Base-by-base conservation (phyloP, 2,113 vertebrate species). In the Patagioenas fasciata region DNA sequence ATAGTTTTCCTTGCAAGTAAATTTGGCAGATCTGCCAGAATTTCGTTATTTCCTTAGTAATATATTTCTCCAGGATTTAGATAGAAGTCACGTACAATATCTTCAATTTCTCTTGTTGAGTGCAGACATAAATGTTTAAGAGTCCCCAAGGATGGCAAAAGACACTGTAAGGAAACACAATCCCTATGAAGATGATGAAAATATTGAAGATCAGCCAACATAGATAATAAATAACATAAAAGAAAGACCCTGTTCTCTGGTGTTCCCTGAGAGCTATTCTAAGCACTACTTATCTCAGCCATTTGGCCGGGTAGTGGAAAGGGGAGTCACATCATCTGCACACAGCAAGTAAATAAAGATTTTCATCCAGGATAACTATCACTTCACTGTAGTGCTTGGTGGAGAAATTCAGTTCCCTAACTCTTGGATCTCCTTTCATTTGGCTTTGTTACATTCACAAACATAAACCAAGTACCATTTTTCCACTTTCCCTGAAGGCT, bases 141-240 rank as follows among this genome's bases (percentile, higher is more conserved):
- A 92, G 91, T 88, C 94, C 91, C 95, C 51, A 80, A 81, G 80
- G 95, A 93, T 47, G 44, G 71, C 77, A 88, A 77, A 95, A 96
- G 90, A 91, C 84, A 93, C 86, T 93, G 81, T 84, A 85, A 95
- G 70, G 96, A 97, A 98, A 93, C 57, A 53, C 34, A 93, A 64
- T 94, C 73, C 90, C 84, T 95, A 93, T 64, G 91, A 97, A 97
- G 81, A 96, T 94, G 91, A 97, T 96, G 96, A 97, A 98, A 96
- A 96, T 85, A 62, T 61, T 96, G 94, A 96, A 86, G 72, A 92
- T 67, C 80, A 89, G 91, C 97, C 97, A 98, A 93, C 70, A 51
- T 29, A 88, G 93, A 92, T 95, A 91, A 96, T 96, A 95, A 96
- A 97, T 96, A 94, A 95, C 94, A 96, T 94, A 86, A 91, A 89